Conservation (phyloP, 2,888 invertebrate species). For the Omphaloscelis lunosa region DNA sequence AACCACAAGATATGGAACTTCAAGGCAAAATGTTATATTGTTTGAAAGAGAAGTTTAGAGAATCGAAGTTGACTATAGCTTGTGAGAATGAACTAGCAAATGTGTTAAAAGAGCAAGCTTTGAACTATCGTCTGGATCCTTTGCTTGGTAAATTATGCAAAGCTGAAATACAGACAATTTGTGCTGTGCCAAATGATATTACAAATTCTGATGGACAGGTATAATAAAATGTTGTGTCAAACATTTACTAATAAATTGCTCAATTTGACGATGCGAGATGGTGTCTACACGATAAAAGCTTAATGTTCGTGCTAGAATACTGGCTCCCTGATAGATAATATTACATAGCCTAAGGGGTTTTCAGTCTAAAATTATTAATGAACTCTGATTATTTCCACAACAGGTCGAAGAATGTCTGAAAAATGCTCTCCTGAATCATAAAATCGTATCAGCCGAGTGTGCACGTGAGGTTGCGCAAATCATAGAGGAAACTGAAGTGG, state of each 20-base stretch:
- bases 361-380: not conserved
- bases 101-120: constrained; percentile 96
- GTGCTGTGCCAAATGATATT: constrained; percentile 87
- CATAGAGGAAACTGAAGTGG: constrained; percentile 97
- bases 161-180: constrained; percentile 93
- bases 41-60: constrained; percentile 94
- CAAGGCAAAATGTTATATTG: constrained; percentile 96
- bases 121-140: constrained; percentile 97
- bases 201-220: constrained; percentile 88
- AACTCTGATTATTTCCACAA: not conserved
- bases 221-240: constrained; percentile 40
- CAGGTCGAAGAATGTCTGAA: constrained; percentile 98
- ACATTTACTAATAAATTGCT: not conserved
- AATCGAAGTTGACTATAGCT: constrained; percentile 92
- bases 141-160: constrained; percentile 95
- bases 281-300: not conserved
- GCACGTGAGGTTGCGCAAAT: constrained; percentile 96
- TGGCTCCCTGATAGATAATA: not conserved
- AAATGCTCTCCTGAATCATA: constrained; percentile 93
- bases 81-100: constrained; percentile 96
- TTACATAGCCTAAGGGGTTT: not conserved
- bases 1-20: constrained; percentile 92
- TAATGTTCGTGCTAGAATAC: not conserved
- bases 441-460: constrained; percentile 94
- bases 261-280: not conserved